Conservation (phyloP, 2,888 invertebrate species). For the Hemistola chrysoprasaria region DNA sequence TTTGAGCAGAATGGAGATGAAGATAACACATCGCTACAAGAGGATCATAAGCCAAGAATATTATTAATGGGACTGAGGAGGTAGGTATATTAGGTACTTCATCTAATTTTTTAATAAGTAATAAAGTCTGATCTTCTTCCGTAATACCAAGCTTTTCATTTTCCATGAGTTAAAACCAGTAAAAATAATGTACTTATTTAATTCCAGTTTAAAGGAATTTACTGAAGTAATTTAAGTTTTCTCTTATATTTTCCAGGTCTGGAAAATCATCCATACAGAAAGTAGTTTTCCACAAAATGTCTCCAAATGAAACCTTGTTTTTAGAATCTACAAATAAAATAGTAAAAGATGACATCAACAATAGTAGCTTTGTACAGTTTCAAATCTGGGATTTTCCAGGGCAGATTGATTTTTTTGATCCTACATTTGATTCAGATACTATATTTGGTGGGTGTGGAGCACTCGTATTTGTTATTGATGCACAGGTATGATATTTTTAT, state of each 20-base stretch:
- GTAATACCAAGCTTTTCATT: too few relatives aligned
- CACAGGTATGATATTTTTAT: too few relatives aligned
- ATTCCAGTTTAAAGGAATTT: too few relatives aligned
- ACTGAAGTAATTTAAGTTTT: conserved; percentile 7
- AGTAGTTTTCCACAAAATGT: conserved; percentile 99
- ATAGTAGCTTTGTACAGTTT: conserved; percentile 98
- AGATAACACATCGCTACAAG: conserved; percentile 80
- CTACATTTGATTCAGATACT: conserved; percentile 96
- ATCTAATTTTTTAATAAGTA: too few relatives aligned
- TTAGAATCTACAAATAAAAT: conserved; percentile 99
- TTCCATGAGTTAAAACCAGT: too few relatives aligned
- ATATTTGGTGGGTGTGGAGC: conserved; percentile 99
- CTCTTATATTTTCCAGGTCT: conserved; percentile 85
- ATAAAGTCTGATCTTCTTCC: too few relatives aligned
- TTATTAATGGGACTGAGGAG: conserved; percentile 96
- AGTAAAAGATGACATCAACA: conserved; percentile 98
- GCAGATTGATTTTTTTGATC: conserved; percentile 98
- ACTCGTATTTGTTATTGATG: conserved; percentile 99
- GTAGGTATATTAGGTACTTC: too few relatives aligned
- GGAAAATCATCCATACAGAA: conserved; percentile 99
- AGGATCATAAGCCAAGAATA: conserved; percentile 95
- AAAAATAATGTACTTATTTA: too few relatives aligned
- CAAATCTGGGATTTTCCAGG: conserved; percentile 99
- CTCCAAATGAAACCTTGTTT: conserved; percentile 99
- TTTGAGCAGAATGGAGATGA: conserved; percentile 92